Percentiles rank a stretch among this genome's conserved stretches.
Evolutionary conservation across 2,888 invertebrate species (phyloP).

Genomic region (Bembecia ichneumoniformis): DNA sequence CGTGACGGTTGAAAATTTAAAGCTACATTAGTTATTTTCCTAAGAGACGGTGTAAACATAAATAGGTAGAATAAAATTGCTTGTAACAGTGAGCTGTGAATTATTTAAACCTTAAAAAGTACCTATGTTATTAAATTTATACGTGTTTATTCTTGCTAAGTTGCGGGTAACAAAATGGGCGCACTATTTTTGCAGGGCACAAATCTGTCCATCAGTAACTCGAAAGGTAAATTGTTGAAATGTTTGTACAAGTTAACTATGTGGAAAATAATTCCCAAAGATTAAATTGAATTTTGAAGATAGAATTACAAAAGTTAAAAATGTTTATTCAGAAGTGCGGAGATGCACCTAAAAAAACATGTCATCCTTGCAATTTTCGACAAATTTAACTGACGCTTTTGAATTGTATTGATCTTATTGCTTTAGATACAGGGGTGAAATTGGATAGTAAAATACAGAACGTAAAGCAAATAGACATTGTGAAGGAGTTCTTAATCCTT

Average conservation of each 20-base stretch:
- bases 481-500: slow-evolving; percentile 46
- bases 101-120: slow-evolving; percentile 1
- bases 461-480: neutral
- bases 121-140: neutral
- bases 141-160: neutral
- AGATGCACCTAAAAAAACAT: slow-evolving; percentile 53
- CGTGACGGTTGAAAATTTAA: slow-evolving; percentile 34
- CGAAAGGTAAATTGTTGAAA: slow-evolving; percentile 39
- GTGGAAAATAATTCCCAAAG: slow-evolving; percentile 40
- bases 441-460: neutral
- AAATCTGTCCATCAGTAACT: slow-evolving; percentile 13
- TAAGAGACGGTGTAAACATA: slow-evolving; percentile 18
- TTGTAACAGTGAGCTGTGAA: slow-evolving; percentile 7
- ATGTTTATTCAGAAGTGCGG: slow-evolving; percentile 49
- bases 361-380: slow-evolving; percentile 2
- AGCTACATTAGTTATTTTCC: slow-evolving; percentile 25
- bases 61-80: slow-evolving; percentile 12
- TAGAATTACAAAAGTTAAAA: slow-evolving; percentile 26
- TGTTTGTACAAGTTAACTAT: slow-evolving; percentile 47
- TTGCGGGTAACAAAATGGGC: neutral
- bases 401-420: neutral
- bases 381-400: too few species aligned
- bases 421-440: neutral
- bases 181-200: neutral
- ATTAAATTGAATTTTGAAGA: slow-evolving; percentile 31